Evolutionary conservation across 2,113 vertebrate genomes (phyloP).

Genomic region (Gymnogyps californianus): DNA sequence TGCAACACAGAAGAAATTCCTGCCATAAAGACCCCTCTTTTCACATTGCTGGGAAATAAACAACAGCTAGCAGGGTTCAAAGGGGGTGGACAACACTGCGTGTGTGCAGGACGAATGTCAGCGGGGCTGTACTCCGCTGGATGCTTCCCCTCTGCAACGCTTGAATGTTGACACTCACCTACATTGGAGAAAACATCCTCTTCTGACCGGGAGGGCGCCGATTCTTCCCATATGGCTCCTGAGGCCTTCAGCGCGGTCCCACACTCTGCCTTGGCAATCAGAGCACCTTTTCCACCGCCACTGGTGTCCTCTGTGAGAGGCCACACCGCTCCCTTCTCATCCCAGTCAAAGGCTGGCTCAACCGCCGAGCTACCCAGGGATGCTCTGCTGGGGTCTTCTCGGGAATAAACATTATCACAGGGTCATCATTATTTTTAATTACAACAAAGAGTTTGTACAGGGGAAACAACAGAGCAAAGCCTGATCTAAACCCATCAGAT

Average conservation of each 20-base stretch:
- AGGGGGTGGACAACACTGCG: neutral
- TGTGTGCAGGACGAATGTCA: accelerated
- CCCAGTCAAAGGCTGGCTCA: constrained; percentile 19
- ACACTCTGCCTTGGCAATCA: neutral
- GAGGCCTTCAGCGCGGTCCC: neutral
- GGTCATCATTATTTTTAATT: neutral
- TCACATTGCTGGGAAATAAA: neutral
- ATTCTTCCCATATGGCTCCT: neutral
- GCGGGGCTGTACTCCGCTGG: neutral
- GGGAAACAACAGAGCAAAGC: neutral
- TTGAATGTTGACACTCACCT: constrained; percentile 14
- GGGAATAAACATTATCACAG: neutral
- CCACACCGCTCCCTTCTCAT: neutral
- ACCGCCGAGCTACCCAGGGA: accelerated
- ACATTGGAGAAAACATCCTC: constrained; percentile 62
- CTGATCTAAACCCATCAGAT: neutral
- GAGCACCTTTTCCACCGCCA: neutral
- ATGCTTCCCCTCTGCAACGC: accelerated
- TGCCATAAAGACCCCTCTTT: neutral
- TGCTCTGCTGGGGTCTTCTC: neutral
- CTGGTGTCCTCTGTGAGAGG: neutral
- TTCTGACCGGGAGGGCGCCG: neutral
- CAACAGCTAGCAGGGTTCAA: neutral
- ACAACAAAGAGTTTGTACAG: neutral
- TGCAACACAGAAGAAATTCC: neutral